These are phyloP conservation scores for Baryphthengus martii DNA, from an alignment of 2,113 vertebrate species.

Conservation along the genomic window DNA sequence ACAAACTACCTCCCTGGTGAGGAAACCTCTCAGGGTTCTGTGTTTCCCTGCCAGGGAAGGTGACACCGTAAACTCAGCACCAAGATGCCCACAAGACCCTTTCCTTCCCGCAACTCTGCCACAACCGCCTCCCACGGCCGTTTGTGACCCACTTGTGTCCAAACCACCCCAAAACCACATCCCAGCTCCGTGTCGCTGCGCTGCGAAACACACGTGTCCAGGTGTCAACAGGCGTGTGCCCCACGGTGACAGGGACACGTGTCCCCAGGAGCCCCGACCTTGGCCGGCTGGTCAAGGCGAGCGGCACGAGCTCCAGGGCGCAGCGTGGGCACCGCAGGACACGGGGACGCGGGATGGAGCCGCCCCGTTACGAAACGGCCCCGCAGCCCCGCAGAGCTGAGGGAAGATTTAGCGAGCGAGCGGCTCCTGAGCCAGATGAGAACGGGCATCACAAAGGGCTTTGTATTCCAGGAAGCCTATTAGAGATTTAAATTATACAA, in stretches of 20 bases:
- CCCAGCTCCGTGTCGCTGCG: accelerated
- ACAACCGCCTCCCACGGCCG: accelerated
- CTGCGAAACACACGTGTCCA: accelerated
- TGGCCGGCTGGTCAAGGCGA: neutral
- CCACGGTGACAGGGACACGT: accelerated
- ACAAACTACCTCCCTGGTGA: accelerated
- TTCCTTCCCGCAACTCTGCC: neutral
- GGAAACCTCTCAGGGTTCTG: neutral
- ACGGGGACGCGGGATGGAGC: accelerated
- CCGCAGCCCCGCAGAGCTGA: neutral
- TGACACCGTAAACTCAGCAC: neutral
- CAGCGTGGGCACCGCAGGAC: neutral
- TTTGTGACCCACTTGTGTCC: neutral
- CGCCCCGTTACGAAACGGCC: neutral
- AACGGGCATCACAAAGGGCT: conserved; percentile 57
- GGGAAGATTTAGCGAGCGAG: neutral
- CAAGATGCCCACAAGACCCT: accelerated
- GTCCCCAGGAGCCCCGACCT: neutral
- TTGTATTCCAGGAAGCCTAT: conserved; percentile 67
- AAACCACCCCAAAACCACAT: accelerated
- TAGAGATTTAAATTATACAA: conserved; percentile 60
- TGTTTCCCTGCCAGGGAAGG: no score
- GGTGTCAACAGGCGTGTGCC: neutral
- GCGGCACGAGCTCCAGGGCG: neutral
- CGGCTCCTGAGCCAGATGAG: conserved; percentile 31